These are phyloP conservation scores for Taenaris catops DNA, from an alignment of 2,888 invertebrate species.

Conservation along the genomic window DNA sequence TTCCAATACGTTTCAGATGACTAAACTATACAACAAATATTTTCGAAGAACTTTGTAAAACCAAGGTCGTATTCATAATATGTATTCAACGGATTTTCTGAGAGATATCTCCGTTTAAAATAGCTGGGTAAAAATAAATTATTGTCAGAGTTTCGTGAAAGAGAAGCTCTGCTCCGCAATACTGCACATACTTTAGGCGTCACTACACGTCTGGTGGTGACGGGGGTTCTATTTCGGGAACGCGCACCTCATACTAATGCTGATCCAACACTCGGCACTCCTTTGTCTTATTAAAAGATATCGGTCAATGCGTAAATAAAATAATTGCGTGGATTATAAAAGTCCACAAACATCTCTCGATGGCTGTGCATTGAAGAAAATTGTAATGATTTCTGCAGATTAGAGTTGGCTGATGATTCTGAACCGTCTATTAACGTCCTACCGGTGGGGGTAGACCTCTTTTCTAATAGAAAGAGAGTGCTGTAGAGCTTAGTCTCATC, in stretches of 20 bases:
- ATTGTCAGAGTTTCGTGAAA: conserved; percentile 53
- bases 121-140: conserved; percentile 63
- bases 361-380: no score
- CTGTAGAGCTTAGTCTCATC: no score
- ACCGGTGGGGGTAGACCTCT: no score
- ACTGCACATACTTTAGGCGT: conserved; percentile 44
- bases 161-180: conserved; percentile 38
- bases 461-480: no score
- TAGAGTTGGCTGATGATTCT: no score
- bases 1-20: no score
- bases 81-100: conserved; percentile 29
- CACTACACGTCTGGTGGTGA: conserved; percentile 61
- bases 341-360: no score
- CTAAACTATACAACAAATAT: no score
- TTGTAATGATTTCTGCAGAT: no score
- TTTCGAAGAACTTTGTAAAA: conserved; percentile 9
- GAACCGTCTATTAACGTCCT: no score
- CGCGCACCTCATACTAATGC: conserved; percentile 48
- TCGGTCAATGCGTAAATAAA: conserved; percentile 52
- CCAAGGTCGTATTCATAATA: conserved; percentile 30
- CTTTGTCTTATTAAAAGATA: conserved; percentile 71
- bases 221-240: conserved; percentile 68
- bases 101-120: conserved; percentile 40
- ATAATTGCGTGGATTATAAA: conserved; percentile 62
- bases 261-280: conserved; percentile 56